Evolutionary conservation across 2,797 vertebrate genomes (phyloP), one percentile per base, ranked within the genome.

Genomic region (Leptatherina wallacei): DNA sequence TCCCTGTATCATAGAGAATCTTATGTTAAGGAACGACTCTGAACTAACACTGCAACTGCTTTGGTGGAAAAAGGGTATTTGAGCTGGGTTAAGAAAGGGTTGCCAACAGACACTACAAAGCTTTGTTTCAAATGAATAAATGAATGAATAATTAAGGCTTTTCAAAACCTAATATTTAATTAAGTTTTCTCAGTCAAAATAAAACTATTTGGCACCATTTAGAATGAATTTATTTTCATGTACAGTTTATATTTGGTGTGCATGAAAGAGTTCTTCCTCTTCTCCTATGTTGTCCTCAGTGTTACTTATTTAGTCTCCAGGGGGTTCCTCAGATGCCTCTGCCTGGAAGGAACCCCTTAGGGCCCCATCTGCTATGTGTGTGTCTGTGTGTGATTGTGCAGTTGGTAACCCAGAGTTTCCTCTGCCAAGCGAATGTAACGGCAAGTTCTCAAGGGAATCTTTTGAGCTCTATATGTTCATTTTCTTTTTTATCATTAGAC

Each of bases 301-400:
- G 69, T 61, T 69, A 51, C 57, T 69, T 70, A 56, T 29, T 75
- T 73, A 47, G 49, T 84, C 85, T 81, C 76, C 57, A 36, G 80
- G 87, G 82, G 79, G 59, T 83, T 73, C 69, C 61, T 81, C 52
- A 78, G 69, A 84, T 85, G 69, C 83, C 82, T 87, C 77, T 85
- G 84, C 82, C 83, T 85, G 66, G 40, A 86, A 73, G 72, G 78
- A 80, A 70, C 59, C 84, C 80, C 78, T 77, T 36, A 78, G 83
- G 85, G 70, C 67, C 79, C 85, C 88, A 88, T 92, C 85, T 91
- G 91, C 71, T 80, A 7, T 30, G 42, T 63, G 69, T 74, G 52
- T 67, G 12, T 62, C 44, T 71, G 56, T 80, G 52, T 20, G 6
- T 54, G 36, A 61, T 42, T 47, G 32, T 30, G 22, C 7, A 47